Evolutionary conservation across 1,140 invertebrate species (phyloP).

Genomic region (Dendrolimus kikuchii): DNA sequence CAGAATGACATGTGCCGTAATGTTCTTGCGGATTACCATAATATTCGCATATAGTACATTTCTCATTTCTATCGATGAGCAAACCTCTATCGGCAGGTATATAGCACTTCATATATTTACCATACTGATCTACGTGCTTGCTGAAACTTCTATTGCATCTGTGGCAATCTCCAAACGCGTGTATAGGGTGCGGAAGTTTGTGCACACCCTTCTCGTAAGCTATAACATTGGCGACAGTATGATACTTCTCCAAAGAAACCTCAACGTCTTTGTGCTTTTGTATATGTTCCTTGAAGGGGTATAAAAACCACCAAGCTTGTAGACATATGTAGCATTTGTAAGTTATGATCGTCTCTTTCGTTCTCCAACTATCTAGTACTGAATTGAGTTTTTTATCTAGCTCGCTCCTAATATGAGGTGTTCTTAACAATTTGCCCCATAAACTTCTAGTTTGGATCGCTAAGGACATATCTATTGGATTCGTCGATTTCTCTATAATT

Average conservation of each 20-base stretch:
- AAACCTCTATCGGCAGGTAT: too few species aligned
- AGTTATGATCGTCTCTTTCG: conserved; percentile 4
- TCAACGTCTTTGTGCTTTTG: conserved; percentile 1
- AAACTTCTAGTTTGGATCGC: too few species aligned
- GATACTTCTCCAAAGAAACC: conserved; percentile 1
- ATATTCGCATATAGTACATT: not conserved
- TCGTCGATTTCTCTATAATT: too few species aligned
- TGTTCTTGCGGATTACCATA: not conserved
- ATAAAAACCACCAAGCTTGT: conserved; percentile 9
- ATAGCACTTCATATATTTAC: not conserved
- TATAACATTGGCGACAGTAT: conserved; percentile 16
- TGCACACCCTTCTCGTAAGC: not conserved
- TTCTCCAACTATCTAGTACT: too few species aligned
- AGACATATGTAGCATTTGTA: conserved; percentile 13
- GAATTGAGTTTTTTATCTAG: too few species aligned
- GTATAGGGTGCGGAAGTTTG: not conserved
- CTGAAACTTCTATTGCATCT: conserved; percentile 8
- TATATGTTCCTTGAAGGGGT: conserved; percentile 16
- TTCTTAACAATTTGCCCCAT: too few species aligned
- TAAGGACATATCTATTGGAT: too few species aligned
- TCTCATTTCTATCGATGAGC: not conserved
- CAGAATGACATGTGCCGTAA: not conserved
- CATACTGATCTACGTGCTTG: conserved; percentile 1
- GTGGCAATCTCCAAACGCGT: conserved; percentile 4
- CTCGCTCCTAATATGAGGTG: too few species aligned